Conservation (phyloP, 2,113 vertebrate species). For the Clarias gariepinus region DNA sequence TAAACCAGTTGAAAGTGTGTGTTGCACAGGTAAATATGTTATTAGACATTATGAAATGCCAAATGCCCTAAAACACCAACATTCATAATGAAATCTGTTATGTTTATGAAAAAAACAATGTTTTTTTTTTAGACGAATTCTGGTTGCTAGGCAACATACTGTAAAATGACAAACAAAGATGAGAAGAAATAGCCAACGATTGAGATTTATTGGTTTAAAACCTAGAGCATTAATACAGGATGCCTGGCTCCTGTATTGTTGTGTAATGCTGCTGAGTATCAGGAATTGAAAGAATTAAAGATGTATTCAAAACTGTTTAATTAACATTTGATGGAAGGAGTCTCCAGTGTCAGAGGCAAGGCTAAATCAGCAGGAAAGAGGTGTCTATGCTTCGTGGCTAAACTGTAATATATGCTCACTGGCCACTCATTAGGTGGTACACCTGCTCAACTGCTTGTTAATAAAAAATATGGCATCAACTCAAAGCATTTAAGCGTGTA, state of each 20-base stretch:
- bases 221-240: not conserved
- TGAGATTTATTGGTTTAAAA: not conserved
- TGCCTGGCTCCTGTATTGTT: too few relatives aligned
- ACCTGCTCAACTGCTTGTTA: too few relatives aligned
- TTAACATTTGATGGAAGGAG: not conserved
- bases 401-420: too few relatives aligned
- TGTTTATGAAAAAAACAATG: not conserved
- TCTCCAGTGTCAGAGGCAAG: not conserved
- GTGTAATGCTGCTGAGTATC: too few relatives aligned
- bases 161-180: not conserved
- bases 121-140: not conserved
- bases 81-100: not conserved
- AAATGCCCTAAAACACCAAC: not conserved
- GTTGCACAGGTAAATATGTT: not conserved
- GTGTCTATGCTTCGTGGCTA: not conserved
- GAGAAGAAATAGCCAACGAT: not conserved
- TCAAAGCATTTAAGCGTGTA: too few relatives aligned
- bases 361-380: too few relatives aligned
- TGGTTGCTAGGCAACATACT: slow-evolving; percentile 21
- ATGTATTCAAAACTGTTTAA: too few relatives aligned
- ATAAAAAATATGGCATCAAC: too few relatives aligned
- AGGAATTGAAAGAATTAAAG: too few relatives aligned
- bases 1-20: not conserved
- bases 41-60: not conserved
- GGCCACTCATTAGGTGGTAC: too few relatives aligned